Conservation (phyloP, 2,113 vertebrate genomes). For the Dasyurus viverrinus region DNA sequence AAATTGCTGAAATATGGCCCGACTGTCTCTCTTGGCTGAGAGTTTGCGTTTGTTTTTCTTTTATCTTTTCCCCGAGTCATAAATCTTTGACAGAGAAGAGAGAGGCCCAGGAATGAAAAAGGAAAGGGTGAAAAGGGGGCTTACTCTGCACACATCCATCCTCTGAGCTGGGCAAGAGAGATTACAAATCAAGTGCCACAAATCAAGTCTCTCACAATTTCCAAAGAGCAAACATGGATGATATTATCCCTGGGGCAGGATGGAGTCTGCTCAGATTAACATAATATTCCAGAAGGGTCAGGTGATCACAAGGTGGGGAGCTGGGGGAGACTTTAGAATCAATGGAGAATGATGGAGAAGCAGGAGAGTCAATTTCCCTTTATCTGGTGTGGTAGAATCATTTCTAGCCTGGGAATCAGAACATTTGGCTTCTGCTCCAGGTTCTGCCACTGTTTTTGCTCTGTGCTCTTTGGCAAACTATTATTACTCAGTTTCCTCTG, state of each 20-base stretch:
- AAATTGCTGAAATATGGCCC: constrained; percentile 56
- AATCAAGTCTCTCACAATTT: constrained; percentile 18
- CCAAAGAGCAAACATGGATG: not conserved
- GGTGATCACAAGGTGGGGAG: not conserved
- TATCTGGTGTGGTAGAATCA: not conserved
- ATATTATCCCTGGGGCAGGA: not conserved
- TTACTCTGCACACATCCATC: not conserved
- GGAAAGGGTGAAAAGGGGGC: not conserved
- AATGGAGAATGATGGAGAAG: not conserved
- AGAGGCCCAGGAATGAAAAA: constrained; percentile 2
- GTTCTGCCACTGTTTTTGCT: not conserved
- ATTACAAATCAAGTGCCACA: constrained; percentile 44
- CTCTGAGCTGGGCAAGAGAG: not conserved
- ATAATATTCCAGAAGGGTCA: not conserved
- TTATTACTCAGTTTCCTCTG: not conserved
- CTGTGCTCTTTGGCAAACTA: not conserved
- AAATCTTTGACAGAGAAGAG: constrained; percentile 58
- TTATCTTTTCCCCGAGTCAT: constrained; percentile 55
- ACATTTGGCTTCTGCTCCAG: not conserved
- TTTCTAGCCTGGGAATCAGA: not conserved
- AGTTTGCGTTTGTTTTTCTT: constrained; percentile 68
- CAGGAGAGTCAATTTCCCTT: not conserved
- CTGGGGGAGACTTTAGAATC: constrained; percentile 23
- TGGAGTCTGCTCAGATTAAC: not conserved
- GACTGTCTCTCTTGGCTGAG: constrained; percentile 47